phyloP scores from a whole-genome alignment of 2,113 vertebrate genomes.

The Tamias sibiricus region DNA sequence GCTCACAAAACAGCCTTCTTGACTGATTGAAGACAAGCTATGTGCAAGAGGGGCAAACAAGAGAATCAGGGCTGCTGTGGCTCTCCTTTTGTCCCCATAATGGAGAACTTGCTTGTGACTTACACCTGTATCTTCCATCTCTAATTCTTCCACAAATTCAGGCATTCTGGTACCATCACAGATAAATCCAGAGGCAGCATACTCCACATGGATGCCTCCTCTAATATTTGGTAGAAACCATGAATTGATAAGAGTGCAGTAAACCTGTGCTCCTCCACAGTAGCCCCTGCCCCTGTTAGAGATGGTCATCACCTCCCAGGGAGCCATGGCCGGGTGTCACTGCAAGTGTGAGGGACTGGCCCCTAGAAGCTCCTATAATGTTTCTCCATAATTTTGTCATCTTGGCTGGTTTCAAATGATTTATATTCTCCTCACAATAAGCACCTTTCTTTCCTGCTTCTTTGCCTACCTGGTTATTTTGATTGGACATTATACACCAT shows the following conservation, averaged over 20 bases:
- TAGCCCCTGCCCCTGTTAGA: not conserved
- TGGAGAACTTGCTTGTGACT: not conserved
- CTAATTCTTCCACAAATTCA: not conserved
- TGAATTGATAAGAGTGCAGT: no score
- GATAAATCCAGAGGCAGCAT: not conserved
- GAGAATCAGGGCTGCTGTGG: no score
- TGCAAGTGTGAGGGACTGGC: not conserved
- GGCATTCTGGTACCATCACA: not conserved
- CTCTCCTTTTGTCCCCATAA: not conserved
- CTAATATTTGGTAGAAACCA: no score
- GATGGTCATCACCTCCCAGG: not conserved
- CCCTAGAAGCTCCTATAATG: no score
- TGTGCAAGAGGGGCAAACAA: slow-evolving; percentile 84
- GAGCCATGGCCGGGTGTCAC: not conserved
- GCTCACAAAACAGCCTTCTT: slow-evolving; percentile 90
- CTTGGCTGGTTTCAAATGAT: not conserved
- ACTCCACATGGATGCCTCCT: not conserved
- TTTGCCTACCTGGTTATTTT: not conserved
- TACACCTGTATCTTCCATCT: not conserved
- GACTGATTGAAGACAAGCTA: slow-evolving; percentile 89
- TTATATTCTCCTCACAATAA: not conserved
- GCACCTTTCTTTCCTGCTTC: not conserved
- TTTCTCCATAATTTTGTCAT: not conserved
- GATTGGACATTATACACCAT: not conserved
- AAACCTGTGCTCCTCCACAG: not conserved